Conservation (phyloP, 2,113 vertebrate species). For the Leiothrix lutea region DNA sequence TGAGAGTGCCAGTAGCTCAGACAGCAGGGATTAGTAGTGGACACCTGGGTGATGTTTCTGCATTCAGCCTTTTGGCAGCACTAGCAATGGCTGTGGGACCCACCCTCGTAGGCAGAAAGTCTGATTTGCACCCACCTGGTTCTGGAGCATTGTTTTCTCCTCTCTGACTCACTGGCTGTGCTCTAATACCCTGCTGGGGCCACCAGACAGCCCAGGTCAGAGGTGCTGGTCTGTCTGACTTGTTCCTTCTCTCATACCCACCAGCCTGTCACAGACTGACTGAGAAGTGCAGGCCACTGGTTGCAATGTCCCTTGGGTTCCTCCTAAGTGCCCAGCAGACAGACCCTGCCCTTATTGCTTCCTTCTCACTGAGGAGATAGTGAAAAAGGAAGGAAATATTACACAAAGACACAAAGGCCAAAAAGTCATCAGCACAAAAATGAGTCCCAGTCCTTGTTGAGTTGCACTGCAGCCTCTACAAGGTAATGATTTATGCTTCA, state of each 20-base stretch:
- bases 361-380: neutral
- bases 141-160: neutral
- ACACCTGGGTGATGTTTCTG: neutral
- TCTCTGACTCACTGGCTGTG: neutral
- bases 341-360: neutral
- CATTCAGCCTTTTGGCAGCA: neutral
- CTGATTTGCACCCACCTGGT: fast-evolving
- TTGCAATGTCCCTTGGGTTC: neutral
- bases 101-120: neutral
- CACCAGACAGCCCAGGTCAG: neutral
- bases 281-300: neutral
- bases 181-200: neutral
- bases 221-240: neutral
- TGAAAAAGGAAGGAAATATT: neutral
- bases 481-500: neutral
- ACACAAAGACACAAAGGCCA: neutral
- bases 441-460: neutral
- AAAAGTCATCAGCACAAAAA: neutral
- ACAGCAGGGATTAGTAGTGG: neutral
- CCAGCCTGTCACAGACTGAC: neutral
- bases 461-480: neutral
- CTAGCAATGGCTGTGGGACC: neutral
- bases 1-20: neutral
- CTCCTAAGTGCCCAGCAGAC: neutral
- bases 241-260: neutral